Evolutionary conservation across 2,797 vertebrate genomes (phyloP).

Genomic region (Rhinogobio ventralis): DNA sequence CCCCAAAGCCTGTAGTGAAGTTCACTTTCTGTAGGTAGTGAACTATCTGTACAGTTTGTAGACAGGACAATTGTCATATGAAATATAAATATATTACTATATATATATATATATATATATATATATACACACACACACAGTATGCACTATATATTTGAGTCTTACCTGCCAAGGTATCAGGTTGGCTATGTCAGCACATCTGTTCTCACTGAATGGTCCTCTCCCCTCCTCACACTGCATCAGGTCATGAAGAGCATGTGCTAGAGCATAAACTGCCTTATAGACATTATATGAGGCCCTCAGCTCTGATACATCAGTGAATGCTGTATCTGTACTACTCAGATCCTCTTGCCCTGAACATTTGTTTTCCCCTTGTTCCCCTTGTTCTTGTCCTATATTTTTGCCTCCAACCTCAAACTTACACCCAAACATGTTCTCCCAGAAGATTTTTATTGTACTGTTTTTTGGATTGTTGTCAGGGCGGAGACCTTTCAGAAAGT

Average conservation of each 20-base stretch:
- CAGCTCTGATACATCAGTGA: slow-evolving; percentile 63
- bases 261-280: slow-evolving; percentile 74
- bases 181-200: slow-evolving; percentile 64
- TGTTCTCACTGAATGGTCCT: slow-evolving; percentile 67
- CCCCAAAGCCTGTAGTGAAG: slow-evolving; percentile 72
- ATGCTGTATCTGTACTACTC: slow-evolving; percentile 60
- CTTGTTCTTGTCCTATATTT: slow-evolving; percentile 28
- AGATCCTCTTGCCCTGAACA: slow-evolving; percentile 56
- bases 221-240: slow-evolving; percentile 66
- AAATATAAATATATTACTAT: not conserved
- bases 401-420: not conserved
- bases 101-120: not conserved
- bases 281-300: slow-evolving; percentile 56
- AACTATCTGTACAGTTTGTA: slow-evolving; percentile 59
- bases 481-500: slow-evolving; percentile 59
- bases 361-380: slow-evolving; percentile 39
- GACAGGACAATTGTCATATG: not conserved
- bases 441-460: not conserved
- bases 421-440: slow-evolving; percentile 16
- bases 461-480: slow-evolving; percentile 32
- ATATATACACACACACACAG: not conserved
- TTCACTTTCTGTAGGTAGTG: slow-evolving; percentile 69
- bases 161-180: slow-evolving; percentile 74
- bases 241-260: slow-evolving; percentile 68
- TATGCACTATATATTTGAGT: not conserved